phyloP scores from a whole-genome alignment of 1,140 invertebrate species.

The Drosophila setifemur region DNA sequence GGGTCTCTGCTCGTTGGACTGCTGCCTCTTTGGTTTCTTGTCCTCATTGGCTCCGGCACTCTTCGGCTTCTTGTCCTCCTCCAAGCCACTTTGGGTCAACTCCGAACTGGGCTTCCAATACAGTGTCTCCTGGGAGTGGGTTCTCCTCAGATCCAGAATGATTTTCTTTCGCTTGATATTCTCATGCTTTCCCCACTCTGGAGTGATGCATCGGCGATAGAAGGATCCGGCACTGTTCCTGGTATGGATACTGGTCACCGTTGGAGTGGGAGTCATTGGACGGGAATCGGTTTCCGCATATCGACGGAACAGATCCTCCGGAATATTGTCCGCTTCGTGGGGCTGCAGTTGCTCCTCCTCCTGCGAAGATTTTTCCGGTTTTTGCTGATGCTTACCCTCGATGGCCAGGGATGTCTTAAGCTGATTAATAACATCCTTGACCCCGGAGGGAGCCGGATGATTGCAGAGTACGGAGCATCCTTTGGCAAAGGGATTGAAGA shows the following conservation, averaged over 20 bases:
- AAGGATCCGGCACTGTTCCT: conserved; percentile 78
- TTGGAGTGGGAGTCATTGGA: conserved; percentile 89
- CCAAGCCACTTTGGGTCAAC: conserved; percentile 64
- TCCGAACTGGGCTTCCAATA: conserved; percentile 82
- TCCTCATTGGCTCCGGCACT: conserved; percentile 73
- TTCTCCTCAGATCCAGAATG: conserved; percentile 72
- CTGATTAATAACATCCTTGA: conserved; percentile 88
- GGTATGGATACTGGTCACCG: conserved; percentile 85
- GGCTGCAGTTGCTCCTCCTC: conserved; percentile 43
- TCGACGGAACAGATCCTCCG: conserved; percentile 86
- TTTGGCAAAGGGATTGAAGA: conserved; percentile 90
- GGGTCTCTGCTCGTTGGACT: conserved; percentile 65
- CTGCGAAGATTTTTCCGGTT: conserved; percentile 19
- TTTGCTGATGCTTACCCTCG: conserved; percentile 47
- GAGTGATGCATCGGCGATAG: conserved; percentile 83
- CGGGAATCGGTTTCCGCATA: conserved; percentile 92
- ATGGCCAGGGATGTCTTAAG: conserved; percentile 87
- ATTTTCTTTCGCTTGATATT: conserved; percentile 80
- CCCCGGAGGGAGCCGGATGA: conserved; percentile 89
- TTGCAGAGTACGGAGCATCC: conserved; percentile 92
- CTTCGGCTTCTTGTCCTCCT: conserved; percentile 67
- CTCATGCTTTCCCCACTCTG: conserved; percentile 82
- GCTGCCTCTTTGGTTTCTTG: conserved; percentile 57
- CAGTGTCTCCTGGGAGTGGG: conserved; percentile 78
- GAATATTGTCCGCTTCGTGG: conserved; percentile 82